phyloP scores from a whole-genome alignment of 2,888 invertebrate species.

The Plebejus melissa region DNA sequence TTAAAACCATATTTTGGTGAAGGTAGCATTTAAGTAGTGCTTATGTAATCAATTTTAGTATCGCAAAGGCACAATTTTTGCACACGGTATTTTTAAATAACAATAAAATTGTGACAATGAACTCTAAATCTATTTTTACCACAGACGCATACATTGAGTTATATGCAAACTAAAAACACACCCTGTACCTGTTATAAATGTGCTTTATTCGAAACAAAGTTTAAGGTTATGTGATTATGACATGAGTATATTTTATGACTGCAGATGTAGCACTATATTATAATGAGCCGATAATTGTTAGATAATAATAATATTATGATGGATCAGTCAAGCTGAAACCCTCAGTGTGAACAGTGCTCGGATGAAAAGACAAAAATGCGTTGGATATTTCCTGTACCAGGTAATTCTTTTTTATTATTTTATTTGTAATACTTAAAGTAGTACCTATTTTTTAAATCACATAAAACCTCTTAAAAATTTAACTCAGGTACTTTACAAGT shows the following conservation, averaged over 20 bases:
- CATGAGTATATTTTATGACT: slow-evolving; percentile 29
- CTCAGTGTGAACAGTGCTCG: slow-evolving; percentile 32
- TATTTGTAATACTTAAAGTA: background rate
- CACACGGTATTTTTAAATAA: slow-evolving; percentile 13
- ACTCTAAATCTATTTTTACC: slow-evolving; percentile 5
- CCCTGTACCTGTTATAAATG: slow-evolving; percentile 1
- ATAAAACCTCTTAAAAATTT: background rate
- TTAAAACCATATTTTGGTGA: background rate
- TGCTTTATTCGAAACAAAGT: background rate
- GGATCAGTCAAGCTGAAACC: slow-evolving; percentile 46
- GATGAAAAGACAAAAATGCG: slow-evolving; percentile 60
- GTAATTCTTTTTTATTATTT: slow-evolving; percentile 41
- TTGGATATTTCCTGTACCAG: slow-evolving; percentile 77
- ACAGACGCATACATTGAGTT: background rate
- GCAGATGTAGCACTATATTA: slow-evolving; percentile 29
- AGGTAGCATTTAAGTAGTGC: background rate
- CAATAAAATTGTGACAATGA: background rate
- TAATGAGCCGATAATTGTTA: slow-evolving; percentile 31
- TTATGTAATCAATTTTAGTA: slow-evolving; percentile 1
- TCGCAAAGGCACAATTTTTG: slow-evolving; percentile 27
- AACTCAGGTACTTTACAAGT: too few relatives aligned
- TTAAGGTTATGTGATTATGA: background rate
- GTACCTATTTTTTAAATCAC: background rate
- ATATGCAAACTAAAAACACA: background rate
- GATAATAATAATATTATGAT: slow-evolving; percentile 37